Conservation (phyloP, 2,113 vertebrate species). For the Pan paniscus region DNA sequence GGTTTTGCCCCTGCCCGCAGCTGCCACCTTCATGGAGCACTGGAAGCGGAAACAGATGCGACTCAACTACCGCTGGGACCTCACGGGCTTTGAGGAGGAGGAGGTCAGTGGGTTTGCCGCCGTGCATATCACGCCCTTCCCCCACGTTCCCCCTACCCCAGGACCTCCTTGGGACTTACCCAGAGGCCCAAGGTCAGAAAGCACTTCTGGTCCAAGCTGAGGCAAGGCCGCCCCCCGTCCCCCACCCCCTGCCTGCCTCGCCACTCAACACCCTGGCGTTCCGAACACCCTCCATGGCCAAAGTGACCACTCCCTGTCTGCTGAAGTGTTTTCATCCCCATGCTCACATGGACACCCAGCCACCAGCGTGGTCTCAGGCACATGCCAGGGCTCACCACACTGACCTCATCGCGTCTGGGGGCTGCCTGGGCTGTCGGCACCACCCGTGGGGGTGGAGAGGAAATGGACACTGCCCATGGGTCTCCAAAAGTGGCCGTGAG, state of each 20-base stretch:
- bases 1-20: conserved; percentile 77
- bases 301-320: conserved; percentile 37
- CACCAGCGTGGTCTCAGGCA: conserved; percentile 32
- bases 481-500: background rate
- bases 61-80: conserved; percentile 97
- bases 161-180: background rate
- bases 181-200: background rate
- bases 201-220: background rate
- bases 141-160: accelerated
- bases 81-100: conserved; percentile 95
- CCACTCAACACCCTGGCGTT: conserved; percentile 8
- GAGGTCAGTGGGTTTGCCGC: conserved; percentile 85
- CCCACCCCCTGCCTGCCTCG: background rate
- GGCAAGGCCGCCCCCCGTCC: conserved; percentile 20
- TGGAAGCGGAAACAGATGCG: conserved; percentile 99
- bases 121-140: accelerated
- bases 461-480: accelerated
- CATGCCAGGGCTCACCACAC: conserved; percentile 15
- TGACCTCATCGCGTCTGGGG: background rate
- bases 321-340: background rate
- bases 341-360: conserved; percentile 38
- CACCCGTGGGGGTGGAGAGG: background rate
- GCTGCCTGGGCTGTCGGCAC: background rate
- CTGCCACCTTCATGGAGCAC: conserved; percentile 98
- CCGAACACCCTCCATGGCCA: conserved; percentile 39